Evolutionary conservation across 2,797 vertebrate genomes (phyloP).

Genomic region (Dicrostonyx torquatus): DNA sequence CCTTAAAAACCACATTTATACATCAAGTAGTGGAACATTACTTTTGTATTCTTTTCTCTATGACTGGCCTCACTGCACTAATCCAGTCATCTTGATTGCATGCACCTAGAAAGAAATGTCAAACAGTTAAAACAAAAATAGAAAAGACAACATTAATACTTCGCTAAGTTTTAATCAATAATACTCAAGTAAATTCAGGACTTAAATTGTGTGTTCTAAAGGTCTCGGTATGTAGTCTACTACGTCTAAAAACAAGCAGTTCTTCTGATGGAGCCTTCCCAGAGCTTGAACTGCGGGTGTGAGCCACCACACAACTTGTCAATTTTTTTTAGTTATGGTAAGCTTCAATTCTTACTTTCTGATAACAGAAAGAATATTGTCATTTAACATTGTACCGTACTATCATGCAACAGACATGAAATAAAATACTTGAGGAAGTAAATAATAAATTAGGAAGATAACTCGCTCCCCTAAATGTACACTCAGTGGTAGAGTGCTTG

Average conservation of each 20-base stretch:
- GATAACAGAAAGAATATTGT: neutral
- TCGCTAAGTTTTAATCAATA: neutral
- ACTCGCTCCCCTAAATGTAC: neutral
- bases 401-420: neutral
- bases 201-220: neutral
- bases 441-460: neutral
- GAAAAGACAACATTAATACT: neutral
- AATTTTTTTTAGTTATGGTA: neutral
- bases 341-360: conserved; percentile 43
- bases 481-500: neutral
- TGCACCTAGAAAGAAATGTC: conserved; percentile 86
- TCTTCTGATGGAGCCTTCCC: neutral
- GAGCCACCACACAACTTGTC: neutral
- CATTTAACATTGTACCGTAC: neutral
- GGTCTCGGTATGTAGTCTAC: neutral
- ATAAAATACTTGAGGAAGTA: neutral
- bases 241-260: too few species aligned
- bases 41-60: conserved; percentile 99
- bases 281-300: neutral
- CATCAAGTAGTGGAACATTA: conserved; percentile 79
- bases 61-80: conserved; percentile 97
- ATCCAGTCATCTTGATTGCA: conserved; percentile 99
- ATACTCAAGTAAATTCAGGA: neutral
- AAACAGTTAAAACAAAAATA: neutral
- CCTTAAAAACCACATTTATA: neutral